Evolutionary conservation across 2,888 invertebrate species (phyloP).

Genomic region (Omphaloscelis lunosa): DNA sequence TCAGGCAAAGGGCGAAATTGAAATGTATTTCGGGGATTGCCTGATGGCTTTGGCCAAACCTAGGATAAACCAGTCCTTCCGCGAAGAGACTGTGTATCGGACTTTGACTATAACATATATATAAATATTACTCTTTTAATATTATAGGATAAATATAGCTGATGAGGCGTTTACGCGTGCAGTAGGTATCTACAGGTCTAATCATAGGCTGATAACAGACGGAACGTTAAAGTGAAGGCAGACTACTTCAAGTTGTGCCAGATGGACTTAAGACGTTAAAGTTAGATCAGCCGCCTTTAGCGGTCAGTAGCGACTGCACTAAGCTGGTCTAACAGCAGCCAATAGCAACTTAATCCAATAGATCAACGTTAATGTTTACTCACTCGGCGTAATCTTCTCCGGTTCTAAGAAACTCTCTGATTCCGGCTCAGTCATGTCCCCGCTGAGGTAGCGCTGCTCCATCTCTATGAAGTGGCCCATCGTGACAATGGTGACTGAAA

Average conservation of each 20-base stretch:
- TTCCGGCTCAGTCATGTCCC: slow-evolving; percentile 89
- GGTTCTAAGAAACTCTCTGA: slow-evolving; percentile 91
- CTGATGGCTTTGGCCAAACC: too few relatives aligned
- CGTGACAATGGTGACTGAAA: slow-evolving; percentile 91
- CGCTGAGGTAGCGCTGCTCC: slow-evolving; percentile 92
- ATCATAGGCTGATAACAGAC: background rate
- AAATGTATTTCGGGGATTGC: too few relatives aligned
- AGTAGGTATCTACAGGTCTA: background rate
- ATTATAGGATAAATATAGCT: background rate
- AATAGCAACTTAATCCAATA: slow-evolving; percentile 8
- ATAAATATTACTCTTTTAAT: too few relatives aligned
- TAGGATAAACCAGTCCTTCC: too few relatives aligned
- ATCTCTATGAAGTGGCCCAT: slow-evolving; percentile 92
- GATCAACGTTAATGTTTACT: slow-evolving; percentile 69
- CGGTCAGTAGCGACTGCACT: background rate
- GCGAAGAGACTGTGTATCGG: too few relatives aligned
- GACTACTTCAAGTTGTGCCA: background rate
- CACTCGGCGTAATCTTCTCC: slow-evolving; percentile 89
- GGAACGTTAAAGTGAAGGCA: background rate
- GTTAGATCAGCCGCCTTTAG: background rate
- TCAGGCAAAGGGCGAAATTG: too few relatives aligned
- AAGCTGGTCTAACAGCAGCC: slow-evolving; percentile 12
- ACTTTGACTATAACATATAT: too few relatives aligned
- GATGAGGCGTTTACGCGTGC: slow-evolving; percentile 6
- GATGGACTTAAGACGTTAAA: background rate